These are phyloP conservation scores for Graptemys geographica DNA, from an alignment of 2,797 vertebrate species.

Conservation along the genomic window DNA sequence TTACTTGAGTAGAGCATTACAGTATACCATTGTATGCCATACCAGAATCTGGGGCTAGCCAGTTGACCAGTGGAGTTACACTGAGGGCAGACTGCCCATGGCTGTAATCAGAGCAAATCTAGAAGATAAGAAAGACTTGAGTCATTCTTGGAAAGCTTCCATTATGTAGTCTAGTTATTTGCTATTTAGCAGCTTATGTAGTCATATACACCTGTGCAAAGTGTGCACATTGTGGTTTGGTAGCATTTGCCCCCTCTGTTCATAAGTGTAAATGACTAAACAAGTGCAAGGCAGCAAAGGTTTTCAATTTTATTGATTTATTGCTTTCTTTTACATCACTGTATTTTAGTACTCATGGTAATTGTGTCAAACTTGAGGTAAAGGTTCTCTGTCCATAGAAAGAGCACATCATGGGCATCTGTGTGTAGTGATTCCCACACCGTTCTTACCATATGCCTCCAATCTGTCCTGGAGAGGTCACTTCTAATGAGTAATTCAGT, in stretches of 20 bases:
- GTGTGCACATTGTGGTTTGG: background rate
- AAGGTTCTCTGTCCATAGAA: background rate
- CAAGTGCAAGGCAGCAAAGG: background rate
- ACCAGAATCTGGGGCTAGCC: background rate
- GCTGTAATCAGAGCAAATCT: background rate
- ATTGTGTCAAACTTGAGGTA: background rate
- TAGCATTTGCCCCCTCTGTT: background rate
- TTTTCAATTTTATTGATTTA: background rate
- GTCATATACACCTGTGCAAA: background rate
- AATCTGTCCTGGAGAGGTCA: background rate
- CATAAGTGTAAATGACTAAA: background rate
- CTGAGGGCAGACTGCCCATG: background rate
- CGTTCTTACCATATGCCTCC: background rate
- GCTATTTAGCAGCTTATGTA: background rate
- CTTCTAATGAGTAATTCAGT: background rate
- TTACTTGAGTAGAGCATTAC: background rate
- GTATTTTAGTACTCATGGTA: background rate
- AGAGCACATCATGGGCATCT: background rate
- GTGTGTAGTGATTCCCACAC: background rate
- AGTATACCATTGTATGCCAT: background rate
- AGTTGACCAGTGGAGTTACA: background rate
- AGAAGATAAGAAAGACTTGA: background rate
- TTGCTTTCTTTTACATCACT: background rate
- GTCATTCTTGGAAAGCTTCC: background rate
- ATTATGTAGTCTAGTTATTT: background rate